Evolutionary conservation across 2,888 invertebrate species (phyloP).

Genomic region (Rutpela maculata): DNA sequence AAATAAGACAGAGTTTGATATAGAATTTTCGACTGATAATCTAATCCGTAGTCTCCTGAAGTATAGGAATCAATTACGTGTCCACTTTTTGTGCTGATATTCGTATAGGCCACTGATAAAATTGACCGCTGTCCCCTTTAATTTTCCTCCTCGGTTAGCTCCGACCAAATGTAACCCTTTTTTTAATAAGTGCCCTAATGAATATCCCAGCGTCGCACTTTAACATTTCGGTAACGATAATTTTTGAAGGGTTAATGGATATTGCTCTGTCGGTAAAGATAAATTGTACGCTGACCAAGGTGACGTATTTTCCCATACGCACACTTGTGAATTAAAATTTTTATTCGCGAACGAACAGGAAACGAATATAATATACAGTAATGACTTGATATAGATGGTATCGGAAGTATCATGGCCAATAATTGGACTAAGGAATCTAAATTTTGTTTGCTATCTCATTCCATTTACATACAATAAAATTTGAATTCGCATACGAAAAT

Average conservation of each 20-base stretch:
- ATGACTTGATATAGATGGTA: too few species aligned
- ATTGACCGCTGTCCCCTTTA: slow-evolving; percentile 6
- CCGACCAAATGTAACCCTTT: slow-evolving; percentile 13
- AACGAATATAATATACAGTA: too few species aligned
- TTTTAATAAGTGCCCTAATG: slow-evolving; percentile 15
- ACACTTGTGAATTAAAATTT: not conserved
- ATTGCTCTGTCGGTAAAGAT: not conserved
- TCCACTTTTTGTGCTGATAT: slow-evolving; percentile 7
- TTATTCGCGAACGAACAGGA: not conserved
- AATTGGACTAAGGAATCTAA: too few species aligned
- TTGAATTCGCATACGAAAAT: too few species aligned
- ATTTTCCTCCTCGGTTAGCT: slow-evolving; percentile 10
- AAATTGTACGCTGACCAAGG: not conserved
- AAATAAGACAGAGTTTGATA: not conserved
- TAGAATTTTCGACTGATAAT: not conserved
- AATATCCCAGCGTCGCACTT: slow-evolving; percentile 8
- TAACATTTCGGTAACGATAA: not conserved
- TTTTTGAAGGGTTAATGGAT: slow-evolving; percentile 1
- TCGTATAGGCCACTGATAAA: slow-evolving; percentile 1
- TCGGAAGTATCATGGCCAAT: too few species aligned
- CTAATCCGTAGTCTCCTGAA: not conserved
- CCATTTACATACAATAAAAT: too few species aligned
- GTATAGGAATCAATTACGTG: not conserved
- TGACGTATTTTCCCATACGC: not conserved
- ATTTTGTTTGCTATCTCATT: too few species aligned